A percentile compares a stretch with the other conserved stretches of the same genome.
Conservation (phyloP, 2,888 invertebrate genomes). For the Seira musarum region DNA sequence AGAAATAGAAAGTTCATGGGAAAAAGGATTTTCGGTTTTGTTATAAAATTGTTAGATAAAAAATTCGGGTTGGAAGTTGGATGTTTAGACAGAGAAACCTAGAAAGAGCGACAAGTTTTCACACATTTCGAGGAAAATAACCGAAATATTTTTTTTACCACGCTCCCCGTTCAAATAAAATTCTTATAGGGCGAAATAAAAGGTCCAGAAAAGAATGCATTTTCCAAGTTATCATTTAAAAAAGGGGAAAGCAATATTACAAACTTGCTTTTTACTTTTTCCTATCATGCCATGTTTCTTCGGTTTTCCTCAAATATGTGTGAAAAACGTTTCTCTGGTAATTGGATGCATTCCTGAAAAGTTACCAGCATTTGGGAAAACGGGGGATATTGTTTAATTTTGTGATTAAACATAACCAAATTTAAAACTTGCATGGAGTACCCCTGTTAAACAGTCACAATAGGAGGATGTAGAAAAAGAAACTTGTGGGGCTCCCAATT, state of each 20-base stretch:
- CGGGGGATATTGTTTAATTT: neutral
- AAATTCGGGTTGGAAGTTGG: neutral
- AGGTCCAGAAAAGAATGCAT: too few species aligned
- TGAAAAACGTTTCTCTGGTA: neutral
- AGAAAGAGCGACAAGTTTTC: constrained; percentile 1
- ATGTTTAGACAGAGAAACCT: neutral
- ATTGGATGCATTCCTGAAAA: neutral
- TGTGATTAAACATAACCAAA: too few species aligned
- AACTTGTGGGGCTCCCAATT: too few species aligned
- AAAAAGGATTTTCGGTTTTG: constrained; percentile 22
- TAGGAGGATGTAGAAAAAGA: too few species aligned
- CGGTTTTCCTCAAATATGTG: neutral
- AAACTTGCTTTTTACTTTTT: too few species aligned
- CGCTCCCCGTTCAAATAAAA: too few species aligned
- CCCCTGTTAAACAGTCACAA: too few species aligned
- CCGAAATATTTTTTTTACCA: too few species aligned
- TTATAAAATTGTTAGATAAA: constrained; percentile 21
- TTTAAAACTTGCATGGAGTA: too few species aligned
- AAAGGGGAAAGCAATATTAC: too few species aligned
- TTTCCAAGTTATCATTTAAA: too few species aligned
- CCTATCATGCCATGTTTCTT: neutral
- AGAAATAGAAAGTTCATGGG: constrained; percentile 5
- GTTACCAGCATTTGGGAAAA: neutral
- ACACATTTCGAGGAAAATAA: neutral
- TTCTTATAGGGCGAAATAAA: too few species aligned